Evolutionary conservation across 2,888 invertebrate species (phyloP).

Genomic region (Agrypnus murinus): DNA sequence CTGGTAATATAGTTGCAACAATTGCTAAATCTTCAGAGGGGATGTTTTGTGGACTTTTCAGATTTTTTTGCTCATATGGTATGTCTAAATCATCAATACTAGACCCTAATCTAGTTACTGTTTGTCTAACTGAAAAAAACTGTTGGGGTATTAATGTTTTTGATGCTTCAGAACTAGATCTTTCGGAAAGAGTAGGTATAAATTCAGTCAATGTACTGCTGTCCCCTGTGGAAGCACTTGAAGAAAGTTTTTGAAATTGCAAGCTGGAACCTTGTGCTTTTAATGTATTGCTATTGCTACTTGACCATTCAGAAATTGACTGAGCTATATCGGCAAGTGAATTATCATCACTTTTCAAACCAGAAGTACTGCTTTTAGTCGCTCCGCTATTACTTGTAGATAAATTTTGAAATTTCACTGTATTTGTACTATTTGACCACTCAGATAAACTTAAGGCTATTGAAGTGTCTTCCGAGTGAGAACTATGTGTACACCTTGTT

Average conservation of each 20-base stretch:
- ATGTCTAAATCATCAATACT: constrained; percentile 66
- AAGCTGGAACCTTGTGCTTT: constrained; percentile 74
- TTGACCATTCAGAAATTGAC: constrained; percentile 89
- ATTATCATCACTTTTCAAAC: constrained; percentile 86
- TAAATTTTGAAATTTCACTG: constrained; percentile 86
- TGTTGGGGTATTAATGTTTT: constrained; percentile 80
- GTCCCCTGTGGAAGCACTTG: constrained; percentile 66
- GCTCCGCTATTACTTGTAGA: constrained; percentile 77
- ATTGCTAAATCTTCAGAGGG: constrained; percentile 67
- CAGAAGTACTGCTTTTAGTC: constrained; percentile 75
- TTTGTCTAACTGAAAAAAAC: constrained; percentile 62
- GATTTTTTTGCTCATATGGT: constrained; percentile 59
- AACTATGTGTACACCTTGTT: constrained; percentile 88
- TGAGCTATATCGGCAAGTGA: constrained; percentile 83
- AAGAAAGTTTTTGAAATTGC: constrained; percentile 69
- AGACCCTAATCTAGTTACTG: constrained; percentile 65
- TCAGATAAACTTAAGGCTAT: constrained; percentile 90
- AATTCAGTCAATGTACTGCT: constrained; percentile 75
- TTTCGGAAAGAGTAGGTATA: constrained; percentile 86
- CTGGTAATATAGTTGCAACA: constrained; percentile 57
- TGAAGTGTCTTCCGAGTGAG: constrained; percentile 91
- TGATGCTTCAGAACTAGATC: constrained; percentile 84
- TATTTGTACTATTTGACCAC: constrained; percentile 91
- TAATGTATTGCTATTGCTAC: constrained; percentile 83
- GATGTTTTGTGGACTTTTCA: constrained; percentile 68